phyloP scores from a whole-genome alignment of 2,888 invertebrate species.

The Lithophane ornitopus region DNA sequence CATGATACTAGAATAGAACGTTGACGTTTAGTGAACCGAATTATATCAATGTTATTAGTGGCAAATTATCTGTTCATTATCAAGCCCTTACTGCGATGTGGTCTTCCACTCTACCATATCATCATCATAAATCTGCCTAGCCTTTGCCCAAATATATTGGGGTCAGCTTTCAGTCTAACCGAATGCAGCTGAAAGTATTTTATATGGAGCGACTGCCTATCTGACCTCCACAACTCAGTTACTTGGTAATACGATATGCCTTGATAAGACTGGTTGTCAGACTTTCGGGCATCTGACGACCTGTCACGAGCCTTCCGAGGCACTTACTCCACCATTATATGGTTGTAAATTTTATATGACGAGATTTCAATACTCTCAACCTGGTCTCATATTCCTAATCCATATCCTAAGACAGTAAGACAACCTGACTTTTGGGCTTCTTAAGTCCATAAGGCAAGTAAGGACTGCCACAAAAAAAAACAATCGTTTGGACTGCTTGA shows the following conservation, averaged over 20 bases:
- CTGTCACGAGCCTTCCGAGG: too few relatives aligned
- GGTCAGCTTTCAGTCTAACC: too few relatives aligned
- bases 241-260: too few relatives aligned
- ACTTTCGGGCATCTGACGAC: too few relatives aligned
- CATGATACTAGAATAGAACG: too few relatives aligned
- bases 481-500: neutral
- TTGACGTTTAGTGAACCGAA: neutral
- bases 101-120: neutral
- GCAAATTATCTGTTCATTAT: neutral
- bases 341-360: neutral
- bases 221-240: too few relatives aligned
- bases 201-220: too few relatives aligned
- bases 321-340: neutral
- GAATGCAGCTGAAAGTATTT: too few relatives aligned
- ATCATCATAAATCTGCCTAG: too few relatives aligned
- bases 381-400: neutral
- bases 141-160: too few relatives aligned
- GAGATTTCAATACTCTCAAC: neutral
- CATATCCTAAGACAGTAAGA: neutral
- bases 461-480: neutral
- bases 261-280: too few relatives aligned
- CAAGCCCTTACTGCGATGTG: neutral
- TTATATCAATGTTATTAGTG: neutral
- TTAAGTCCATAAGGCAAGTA: neutral
- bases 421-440: neutral